Conservation (phyloP, 2,113 vertebrate species). For the Sporophila hypoxantha region DNA sequence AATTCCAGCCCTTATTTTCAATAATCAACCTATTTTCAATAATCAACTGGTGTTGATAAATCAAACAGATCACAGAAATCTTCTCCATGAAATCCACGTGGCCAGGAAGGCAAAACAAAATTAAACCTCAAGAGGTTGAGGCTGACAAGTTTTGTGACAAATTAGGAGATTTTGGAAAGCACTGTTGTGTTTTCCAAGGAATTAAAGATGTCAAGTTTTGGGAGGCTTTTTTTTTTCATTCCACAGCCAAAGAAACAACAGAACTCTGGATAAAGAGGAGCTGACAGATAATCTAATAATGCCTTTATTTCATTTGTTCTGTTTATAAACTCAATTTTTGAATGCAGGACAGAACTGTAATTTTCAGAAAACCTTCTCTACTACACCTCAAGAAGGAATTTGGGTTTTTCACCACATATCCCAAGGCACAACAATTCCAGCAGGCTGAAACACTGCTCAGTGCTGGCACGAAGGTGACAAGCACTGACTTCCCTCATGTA, state of each 20-base stretch:
- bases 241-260: not conserved
- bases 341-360: not conserved
- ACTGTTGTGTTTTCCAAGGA: not conserved
- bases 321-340: not conserved
- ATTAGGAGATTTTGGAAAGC: not conserved
- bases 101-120: not conserved
- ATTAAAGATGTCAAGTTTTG: not conserved
- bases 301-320: not conserved
- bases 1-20: not conserved
- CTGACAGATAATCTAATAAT: not conserved
- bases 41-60: not conserved
- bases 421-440: not conserved
- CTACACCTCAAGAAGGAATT: not conserved
- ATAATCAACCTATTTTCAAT: not conserved
- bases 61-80: fast-evolving
- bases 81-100: not conserved
- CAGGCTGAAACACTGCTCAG: not conserved
- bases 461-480: not conserved
- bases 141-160: not conserved
- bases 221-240: not conserved
- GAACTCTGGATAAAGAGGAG: not conserved
- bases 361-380: not conserved
- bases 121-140: not conserved
- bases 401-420: not conserved
- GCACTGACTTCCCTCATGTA: not conserved